Conservation (phyloP, 2,113 vertebrate genomes). For the Mesocricetus auratus region DNA sequence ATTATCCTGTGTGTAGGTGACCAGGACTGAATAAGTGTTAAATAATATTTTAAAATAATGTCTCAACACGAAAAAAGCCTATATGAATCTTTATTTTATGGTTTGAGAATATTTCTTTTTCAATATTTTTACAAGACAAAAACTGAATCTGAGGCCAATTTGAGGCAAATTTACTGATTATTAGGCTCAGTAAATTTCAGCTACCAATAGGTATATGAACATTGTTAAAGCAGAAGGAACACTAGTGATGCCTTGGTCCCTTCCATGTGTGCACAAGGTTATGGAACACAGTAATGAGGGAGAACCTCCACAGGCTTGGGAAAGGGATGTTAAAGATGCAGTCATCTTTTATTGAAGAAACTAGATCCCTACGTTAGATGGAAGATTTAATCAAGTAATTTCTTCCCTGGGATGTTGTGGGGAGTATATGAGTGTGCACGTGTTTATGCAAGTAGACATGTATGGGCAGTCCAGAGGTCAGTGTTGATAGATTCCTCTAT, state of each 20-base stretch:
- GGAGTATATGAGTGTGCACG: neutral
- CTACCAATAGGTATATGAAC: neutral
- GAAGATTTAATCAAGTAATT: neutral
- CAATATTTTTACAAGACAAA: neutral
- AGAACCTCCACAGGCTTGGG: neutral
- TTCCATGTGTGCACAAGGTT: neutral
- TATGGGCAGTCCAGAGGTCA: neutral
- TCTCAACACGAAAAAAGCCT: neutral
- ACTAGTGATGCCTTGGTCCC: neutral
- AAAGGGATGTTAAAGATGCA: neutral
- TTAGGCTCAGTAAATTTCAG: conserved; percentile 23
- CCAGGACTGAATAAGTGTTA: conserved; percentile 16
- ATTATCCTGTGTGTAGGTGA: neutral
- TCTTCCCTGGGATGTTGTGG: too few relatives aligned
- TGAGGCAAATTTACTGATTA: neutral
- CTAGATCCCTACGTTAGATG: neutral
- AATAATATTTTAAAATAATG: conserved; percentile 18
- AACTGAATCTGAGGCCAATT: neutral
- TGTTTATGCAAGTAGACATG: too few relatives aligned
- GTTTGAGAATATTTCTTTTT: conserved; percentile 22
- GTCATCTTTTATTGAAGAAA: conserved; percentile 36
- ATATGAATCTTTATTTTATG: neutral
- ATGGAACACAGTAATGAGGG: neutral
- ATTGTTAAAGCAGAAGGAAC: neutral
- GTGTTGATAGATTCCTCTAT: neutral